phyloP scores from a whole-genome alignment of 2,888 invertebrate species.

The Dicyrtoma fusca region DNA sequence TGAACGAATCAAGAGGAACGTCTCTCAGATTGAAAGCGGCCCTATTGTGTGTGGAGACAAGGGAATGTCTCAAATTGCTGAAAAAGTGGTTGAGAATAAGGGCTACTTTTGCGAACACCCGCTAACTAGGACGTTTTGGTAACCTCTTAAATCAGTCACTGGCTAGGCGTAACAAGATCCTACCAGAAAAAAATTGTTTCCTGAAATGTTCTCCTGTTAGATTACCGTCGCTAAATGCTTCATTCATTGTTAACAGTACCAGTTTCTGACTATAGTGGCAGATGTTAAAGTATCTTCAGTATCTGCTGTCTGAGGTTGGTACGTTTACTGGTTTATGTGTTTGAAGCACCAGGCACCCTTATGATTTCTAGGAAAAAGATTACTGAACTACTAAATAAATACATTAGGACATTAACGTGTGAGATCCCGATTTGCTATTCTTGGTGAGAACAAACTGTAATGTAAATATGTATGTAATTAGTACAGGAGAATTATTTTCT shows the following conservation, averaged over 20 bases:
- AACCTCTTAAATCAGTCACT: constrained; percentile 1
- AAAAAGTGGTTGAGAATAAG: constrained; percentile 65
- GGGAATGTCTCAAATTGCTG: constrained; percentile 60
- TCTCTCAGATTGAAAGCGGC: constrained; percentile 61
- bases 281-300: neutral
- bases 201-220: too few species aligned
- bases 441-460: too few species aligned
- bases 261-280: neutral
- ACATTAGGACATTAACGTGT: too few species aligned
- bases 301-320: neutral
- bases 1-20: constrained; percentile 62
- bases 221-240: neutral
- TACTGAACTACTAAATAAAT: too few species aligned
- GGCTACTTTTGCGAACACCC: constrained; percentile 70
- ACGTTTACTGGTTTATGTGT: too few species aligned
- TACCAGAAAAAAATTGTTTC: too few species aligned
- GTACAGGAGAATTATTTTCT: too few species aligned
- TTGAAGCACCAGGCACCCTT: too few species aligned
- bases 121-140: constrained; percentile 62
- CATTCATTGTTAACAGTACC: neutral
- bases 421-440: too few species aligned
- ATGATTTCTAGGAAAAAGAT: too few species aligned
- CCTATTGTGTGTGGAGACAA: constrained; percentile 63
- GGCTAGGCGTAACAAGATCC: too few species aligned
- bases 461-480: too few species aligned